These are phyloP conservation scores for Hyla sarda DNA, from an alignment of 2,113 vertebrate species.

Conservation along the genomic window DNA sequence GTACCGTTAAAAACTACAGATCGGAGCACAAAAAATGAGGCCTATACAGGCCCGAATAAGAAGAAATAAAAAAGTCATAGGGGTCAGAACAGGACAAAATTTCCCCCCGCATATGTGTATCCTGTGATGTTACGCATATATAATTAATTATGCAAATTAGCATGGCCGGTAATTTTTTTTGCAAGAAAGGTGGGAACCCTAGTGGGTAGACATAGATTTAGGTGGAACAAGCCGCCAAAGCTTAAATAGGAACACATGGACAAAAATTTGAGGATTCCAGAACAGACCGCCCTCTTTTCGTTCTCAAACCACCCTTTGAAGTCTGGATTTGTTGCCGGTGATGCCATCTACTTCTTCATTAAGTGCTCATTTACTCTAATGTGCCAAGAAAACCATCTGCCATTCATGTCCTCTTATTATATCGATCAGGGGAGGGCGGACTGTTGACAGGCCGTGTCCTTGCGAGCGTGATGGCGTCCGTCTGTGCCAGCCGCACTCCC, in stretches of 20 bases:
- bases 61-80: too few relatives aligned
- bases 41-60: too few relatives aligned
- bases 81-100: too few relatives aligned
- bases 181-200: neutral
- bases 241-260: neutral
- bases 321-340: neutral
- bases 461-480: conserved; percentile 33
- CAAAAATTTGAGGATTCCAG: neutral
- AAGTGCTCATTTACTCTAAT: neutral
- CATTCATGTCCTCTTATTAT: conserved; percentile 22
- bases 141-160: too few relatives aligned
- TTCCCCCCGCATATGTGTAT: too few relatives aligned
- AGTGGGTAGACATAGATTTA: too few relatives aligned
- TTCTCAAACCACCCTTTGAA: neutral
- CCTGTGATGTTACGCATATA: too few relatives aligned
- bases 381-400: conserved; percentile 27
- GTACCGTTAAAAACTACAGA: too few relatives aligned
- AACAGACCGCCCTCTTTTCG: neutral
- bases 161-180: too few relatives aligned
- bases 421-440: conserved; percentile 1
- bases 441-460: conserved; percentile 18
- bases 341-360: conserved; percentile 21
- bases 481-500: conserved; percentile 8
- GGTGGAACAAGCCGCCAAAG: neutral
- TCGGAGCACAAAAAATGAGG: too few relatives aligned